Evolutionary conservation across 1,140 invertebrate species (phyloP), one percentile per base, ranked within the genome.

Genomic region (Macrocentrus cingulum): DNA sequence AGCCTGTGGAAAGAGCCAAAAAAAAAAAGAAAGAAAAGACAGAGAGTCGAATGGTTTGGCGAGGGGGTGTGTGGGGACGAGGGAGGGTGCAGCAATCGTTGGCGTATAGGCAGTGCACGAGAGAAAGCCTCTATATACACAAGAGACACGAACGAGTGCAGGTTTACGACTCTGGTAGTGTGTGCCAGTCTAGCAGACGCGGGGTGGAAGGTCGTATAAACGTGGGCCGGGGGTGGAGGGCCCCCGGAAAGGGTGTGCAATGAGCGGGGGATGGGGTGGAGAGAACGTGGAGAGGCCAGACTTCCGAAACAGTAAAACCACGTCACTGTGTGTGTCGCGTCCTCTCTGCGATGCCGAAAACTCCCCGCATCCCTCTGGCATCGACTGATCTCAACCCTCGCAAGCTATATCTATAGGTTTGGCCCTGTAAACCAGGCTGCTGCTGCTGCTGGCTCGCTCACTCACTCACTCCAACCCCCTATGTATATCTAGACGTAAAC

Each of bases 251-350:
- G 48, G 56, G 60, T 55, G n/a, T n/a, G 23, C 50, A 44, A 58
- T 44, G 56, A 53, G 37, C 32, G 9, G 15, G 54, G 9, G 42
- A 45, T 32, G 20, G 32, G 50, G 53, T 29, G 39, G 15, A 25
- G 44, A 13, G 39, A 36, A 45, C 70, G 64, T 62, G 67, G 62
- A 66, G 65, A 58, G 66, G 67, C 66, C 68, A 72, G 72, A 75
- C 68, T 74, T 74, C 71, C 68, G 71, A 75, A 72, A 75, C 69
- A 72, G 70, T 75, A 73, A 73, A 73, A 74, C 66, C 67, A 58
- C 60, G 63, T 42, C 29, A 63, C 58, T 60, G 62, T 70, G 65
- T 70, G 68, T 71, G 65, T 64, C 60, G 61, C 65, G 66, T 67
- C 63, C 61, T 62, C 32, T 19, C 20, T 15, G 9, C 41, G 25